phyloP scores from a whole-genome alignment of 1,140 invertebrate genomes.

The Neoseiulus cucumeris region DNA sequence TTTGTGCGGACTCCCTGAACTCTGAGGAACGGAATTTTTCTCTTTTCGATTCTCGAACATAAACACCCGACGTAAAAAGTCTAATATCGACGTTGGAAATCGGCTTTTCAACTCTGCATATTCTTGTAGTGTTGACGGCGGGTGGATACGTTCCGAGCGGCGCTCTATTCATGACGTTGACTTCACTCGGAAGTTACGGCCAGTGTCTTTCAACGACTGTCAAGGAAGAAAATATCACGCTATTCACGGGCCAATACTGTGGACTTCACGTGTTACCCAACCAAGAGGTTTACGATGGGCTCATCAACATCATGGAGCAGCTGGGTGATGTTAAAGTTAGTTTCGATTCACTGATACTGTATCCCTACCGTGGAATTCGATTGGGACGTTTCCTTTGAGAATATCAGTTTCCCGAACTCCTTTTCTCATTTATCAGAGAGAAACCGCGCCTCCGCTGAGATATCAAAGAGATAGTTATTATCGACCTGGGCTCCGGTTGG shows the following conservation, averaged over 20 bases:
- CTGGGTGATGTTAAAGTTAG: neutral
- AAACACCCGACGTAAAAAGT: too few relatives aligned
- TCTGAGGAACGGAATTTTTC: too few relatives aligned
- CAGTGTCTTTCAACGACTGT: neutral
- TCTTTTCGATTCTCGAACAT: too few relatives aligned
- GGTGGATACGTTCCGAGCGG: neutral
- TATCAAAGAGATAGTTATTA: neutral
- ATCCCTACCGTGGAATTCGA: too few relatives aligned
- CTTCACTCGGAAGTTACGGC: neutral
- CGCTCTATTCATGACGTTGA: neutral
- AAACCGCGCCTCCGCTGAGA: neutral
- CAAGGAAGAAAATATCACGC: neutral
- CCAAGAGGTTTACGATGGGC: neutral
- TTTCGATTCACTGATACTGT: too few relatives aligned
- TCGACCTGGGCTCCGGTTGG: neutral
- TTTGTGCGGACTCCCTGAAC: too few relatives aligned
- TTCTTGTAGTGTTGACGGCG: constrained; percentile 4
- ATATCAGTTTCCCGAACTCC: too few relatives aligned
- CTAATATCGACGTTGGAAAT: too few relatives aligned
- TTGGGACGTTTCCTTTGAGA: too few relatives aligned
- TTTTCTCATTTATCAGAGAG: neutral
- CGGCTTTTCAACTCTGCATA: neutral
- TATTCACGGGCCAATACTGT: neutral
- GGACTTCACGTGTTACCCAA: constrained; percentile 1
- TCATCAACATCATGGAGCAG: neutral